Conservation (phyloP, 2,113 vertebrate species). For the Marmota monax region DNA sequence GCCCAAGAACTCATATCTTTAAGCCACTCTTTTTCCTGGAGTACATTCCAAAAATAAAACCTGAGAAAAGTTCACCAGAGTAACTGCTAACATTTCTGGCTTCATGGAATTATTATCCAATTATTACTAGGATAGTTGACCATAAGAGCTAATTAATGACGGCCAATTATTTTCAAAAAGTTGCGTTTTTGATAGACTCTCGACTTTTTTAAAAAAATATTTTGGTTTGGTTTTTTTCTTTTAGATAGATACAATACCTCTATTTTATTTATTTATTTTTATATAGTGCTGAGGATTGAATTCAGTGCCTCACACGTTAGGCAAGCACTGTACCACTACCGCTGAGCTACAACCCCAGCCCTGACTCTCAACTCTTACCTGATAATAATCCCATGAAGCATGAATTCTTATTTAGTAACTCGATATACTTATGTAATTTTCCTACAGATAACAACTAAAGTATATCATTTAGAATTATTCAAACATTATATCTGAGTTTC, state of each 20-base stretch:
- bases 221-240: too few species aligned
- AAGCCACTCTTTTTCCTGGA: conserved; percentile 8
- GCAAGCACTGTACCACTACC: too few species aligned
- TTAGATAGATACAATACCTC: too few species aligned
- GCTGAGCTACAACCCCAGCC: too few species aligned
- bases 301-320: too few species aligned
- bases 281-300: too few species aligned
- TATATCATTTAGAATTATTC: not conserved
- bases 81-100: not conserved
- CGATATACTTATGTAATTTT: not conserved
- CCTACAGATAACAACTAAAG: not conserved
- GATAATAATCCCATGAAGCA: not conserved
- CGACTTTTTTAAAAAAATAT: too few species aligned
- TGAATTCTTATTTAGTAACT: not conserved
- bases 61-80: not conserved
- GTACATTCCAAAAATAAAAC: conserved; percentile 1
- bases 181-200: not conserved
- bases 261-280: too few species aligned
- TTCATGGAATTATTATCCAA: not conserved
- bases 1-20: not conserved
- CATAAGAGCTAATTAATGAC: not conserved
- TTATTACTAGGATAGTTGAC: not conserved
- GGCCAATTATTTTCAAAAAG: not conserved
- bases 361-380: not conserved
- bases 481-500: not conserved